These are phyloP conservation scores for Orthosia gothica DNA, from an alignment of 2,888 invertebrate genomes.

Conservation along the genomic window DNA sequence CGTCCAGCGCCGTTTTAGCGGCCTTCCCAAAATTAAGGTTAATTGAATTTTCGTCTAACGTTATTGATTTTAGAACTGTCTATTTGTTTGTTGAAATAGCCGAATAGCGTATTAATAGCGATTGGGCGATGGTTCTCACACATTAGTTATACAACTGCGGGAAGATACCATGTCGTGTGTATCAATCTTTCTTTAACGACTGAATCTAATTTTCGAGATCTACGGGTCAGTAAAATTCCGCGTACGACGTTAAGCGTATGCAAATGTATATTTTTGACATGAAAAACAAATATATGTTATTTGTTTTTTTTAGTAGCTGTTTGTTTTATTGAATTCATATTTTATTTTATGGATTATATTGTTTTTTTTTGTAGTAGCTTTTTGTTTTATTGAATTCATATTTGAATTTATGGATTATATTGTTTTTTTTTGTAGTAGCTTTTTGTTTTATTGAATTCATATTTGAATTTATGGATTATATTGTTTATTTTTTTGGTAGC, in stretches of 20 bases:
- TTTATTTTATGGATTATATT: neutral
- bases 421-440: constrained; percentile 26
- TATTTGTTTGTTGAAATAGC: constrained; percentile 75
- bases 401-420: neutral
- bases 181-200: constrained; percentile 51
- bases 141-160: constrained; percentile 36
- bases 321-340: constrained; percentile 31
- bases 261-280: constrained; percentile 52
- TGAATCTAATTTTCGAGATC: constrained; percentile 30
- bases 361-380: constrained; percentile 26
- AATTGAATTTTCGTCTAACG: constrained; percentile 79
- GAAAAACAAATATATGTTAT: constrained; percentile 17
- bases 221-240: constrained; percentile 47
- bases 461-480: neutral
- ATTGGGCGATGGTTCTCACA: constrained; percentile 66
- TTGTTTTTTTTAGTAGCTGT: constrained; percentile 37
- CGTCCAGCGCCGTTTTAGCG: constrained; percentile 76
- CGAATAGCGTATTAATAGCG: constrained; percentile 67
- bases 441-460: constrained; percentile 32
- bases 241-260: constrained; percentile 57
- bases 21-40: constrained; percentile 80
- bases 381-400: constrained; percentile 32
- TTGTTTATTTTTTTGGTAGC: constrained; percentile 26
- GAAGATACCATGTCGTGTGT: constrained; percentile 11
- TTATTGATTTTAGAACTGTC: constrained; percentile 78